Base-by-base conservation (phyloP, 2,797 vertebrate genomes). In the Zenarchopterus dispar region DNA sequence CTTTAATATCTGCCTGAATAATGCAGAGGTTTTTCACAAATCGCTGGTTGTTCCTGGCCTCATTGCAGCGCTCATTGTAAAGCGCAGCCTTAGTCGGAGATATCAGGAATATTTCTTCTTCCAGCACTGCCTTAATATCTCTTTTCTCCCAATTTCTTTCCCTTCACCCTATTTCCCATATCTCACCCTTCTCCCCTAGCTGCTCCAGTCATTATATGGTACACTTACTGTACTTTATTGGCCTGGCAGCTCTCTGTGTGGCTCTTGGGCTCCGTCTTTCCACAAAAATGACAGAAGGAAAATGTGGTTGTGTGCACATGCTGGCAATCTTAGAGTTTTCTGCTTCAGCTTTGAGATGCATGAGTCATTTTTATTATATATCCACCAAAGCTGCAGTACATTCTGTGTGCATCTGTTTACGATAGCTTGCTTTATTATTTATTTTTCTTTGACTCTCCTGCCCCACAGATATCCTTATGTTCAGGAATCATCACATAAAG, bases 1-100 rank as follows among this genome's bases (percentile, higher is more conserved):
- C 77, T 77, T 84, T 84, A 88, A 85, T 88, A 79, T 80, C 67
- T 24, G 66, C 22, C 63, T 88, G 81, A 88, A 90, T 89, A 84
- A 90, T 89, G 84, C 80, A 82, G 54, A 44, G 24, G 28, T 6
- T 24, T 55, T 62, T 52, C 47, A 42, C 54, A 41, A 61, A 58
- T 58, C 60, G 63, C 62, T 44, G 76, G 59, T 56, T 58, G 24
- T 42, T 75, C 58, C 43, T 73, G 19, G 10, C 56, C 67, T 77
- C 33, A 28, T 67, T 76, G 65, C 58, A 39, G 74, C 46, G 49
- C 19, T 45, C 26, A 16, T 50, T 15, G 33, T 21, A 13, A 1
- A n/a, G n/a, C 13, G 9, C 72, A 50, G 61, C 47, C 46, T 19
- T 19, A 62, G 31, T 10, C 0, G 36, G 28, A 62, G 64, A 71